Evolutionary conservation across 2,113 vertebrate genomes (phyloP).

Genomic region (Dasypus novemcinctus): DNA sequence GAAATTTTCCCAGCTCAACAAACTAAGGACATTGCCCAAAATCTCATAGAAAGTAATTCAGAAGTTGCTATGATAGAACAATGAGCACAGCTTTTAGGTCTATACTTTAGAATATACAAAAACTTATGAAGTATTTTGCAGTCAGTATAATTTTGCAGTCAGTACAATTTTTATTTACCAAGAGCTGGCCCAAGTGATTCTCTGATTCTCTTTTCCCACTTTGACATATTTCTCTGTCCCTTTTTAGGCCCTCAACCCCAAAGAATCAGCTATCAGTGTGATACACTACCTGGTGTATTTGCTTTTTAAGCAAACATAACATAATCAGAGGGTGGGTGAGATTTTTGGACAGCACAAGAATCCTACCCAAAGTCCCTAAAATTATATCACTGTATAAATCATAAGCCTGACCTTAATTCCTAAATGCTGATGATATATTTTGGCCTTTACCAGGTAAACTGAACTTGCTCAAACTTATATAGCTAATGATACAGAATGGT

Average conservation of each 20-base stretch:
- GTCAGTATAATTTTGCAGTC: background rate
- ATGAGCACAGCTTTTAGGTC: background rate
- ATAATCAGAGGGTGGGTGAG: background rate
- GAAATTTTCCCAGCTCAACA: slow-evolving; percentile 9
- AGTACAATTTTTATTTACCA: background rate
- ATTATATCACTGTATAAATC: background rate
- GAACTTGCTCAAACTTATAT: background rate
- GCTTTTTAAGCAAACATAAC: background rate
- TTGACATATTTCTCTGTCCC: background rate
- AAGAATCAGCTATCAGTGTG: background rate
- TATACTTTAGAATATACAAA: background rate
- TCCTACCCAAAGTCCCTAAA: background rate
- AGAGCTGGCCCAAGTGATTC: background rate
- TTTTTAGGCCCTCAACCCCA: background rate
- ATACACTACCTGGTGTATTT: background rate
- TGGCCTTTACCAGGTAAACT: background rate
- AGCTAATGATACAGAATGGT: background rate
- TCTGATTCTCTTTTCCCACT: background rate
- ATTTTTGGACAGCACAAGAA: background rate
- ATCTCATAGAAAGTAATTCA: background rate
- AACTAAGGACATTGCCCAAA: background rate
- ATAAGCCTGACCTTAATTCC: background rate
- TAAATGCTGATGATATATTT: background rate
- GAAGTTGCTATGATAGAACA: background rate
- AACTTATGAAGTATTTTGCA: background rate